Base-by-base conservation (phyloP, 2,113 vertebrate genomes). In the Pomatorhinus ruficollis region DNA sequence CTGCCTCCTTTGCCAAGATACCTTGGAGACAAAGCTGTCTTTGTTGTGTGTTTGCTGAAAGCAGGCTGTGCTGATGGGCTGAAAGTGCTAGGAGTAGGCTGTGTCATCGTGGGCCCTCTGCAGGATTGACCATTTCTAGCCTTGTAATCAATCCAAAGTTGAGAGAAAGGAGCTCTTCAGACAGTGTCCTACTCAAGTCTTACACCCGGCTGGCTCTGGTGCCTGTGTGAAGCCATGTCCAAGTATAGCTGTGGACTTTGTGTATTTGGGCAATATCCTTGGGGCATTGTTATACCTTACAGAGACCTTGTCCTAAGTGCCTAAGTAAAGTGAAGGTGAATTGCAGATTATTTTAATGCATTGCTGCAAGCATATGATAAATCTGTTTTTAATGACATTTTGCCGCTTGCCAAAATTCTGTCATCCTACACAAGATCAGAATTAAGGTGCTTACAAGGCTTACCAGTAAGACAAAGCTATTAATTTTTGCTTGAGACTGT, bases 101-200 rank as follows among this genome's bases (percentile, higher is more conserved):
- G 30, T n/a, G 37, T 65, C 31, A 24, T 0, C 0, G 0, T 50
- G 63, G 17, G 17, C 31, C 20, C 16, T 94, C 39, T 70, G 44
- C 47, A 70, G 33, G 42, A 66, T 35, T 39, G 42, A 42, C 37
- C 9, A 2, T 87, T 65, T 76, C 19, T 59, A 72, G 44, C 53
- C 27, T 87, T 33, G 3, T 16, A n/a, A 60, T 22, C 27, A 45
- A 5, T 47, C 42, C 44, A 33, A 15, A 76, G 25, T 22, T 40
- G 53, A 85, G 31, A 85, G 22, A 53, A 87, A 64, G 56, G 15
- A 65, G 25, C 2, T 49, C 83, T 82, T 65, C 23, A 30, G 70
- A 56, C 30, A n/a, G 9, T 18, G 2, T 90, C 6, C 21, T 79
- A 25, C 54, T 81, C 15, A 53, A n/a, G 37, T 39, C 44, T 69